Base-by-base conservation (phyloP, 2,113 vertebrate species). In the Vidua chalybeata region DNA sequence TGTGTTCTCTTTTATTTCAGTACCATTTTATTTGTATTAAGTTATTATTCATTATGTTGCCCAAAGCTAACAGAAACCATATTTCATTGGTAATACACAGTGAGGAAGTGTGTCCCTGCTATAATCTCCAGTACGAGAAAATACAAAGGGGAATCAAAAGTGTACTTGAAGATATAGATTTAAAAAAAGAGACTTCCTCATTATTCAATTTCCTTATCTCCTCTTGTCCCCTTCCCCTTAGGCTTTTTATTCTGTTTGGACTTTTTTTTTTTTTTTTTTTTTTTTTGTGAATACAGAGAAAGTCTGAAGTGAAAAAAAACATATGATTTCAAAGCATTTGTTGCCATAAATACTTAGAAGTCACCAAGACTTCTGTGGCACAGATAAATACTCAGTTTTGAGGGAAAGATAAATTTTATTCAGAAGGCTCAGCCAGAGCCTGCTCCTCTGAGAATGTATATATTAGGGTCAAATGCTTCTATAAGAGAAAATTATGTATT, bases 271-370 rank as follows among this genome's bases (percentile, higher is more conserved):
- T 75, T 76, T 66, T 41, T 69, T 43, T 75, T 76, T 66, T 41
- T 75, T 76, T 66, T 41, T 69, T 43, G 37, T 62, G 19, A 92
- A 82, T 31, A 81, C 78, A 92, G 48, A 67, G 51, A 89, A 94
- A 73, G 30, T 86, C 71, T 89, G 46, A 46, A 62, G n/a, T 48
- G n/a, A 94, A 93, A 49, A 82, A 93, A 93, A 67, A 55, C 5
- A 15, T 1, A 12, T 5, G 24, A 15, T 85, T 90, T 91, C 81
- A 90, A 96, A 90, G 24, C n/a, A 56, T 77, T 94, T 87, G 51
- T 95, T 89, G 52, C 79, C 75, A 61, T 62, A 89, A 77, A 52
- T 76, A 79, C 63, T 93, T 95, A 76, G 49, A 93, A 94, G 66
- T 77, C 72, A 82, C 12, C 26, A 89, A 90, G 76, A 12, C 9